These are phyloP conservation scores for Salvelinus fontinalis DNA, from an alignment of 2,113 vertebrate genomes.

Conservation along the genomic window DNA sequence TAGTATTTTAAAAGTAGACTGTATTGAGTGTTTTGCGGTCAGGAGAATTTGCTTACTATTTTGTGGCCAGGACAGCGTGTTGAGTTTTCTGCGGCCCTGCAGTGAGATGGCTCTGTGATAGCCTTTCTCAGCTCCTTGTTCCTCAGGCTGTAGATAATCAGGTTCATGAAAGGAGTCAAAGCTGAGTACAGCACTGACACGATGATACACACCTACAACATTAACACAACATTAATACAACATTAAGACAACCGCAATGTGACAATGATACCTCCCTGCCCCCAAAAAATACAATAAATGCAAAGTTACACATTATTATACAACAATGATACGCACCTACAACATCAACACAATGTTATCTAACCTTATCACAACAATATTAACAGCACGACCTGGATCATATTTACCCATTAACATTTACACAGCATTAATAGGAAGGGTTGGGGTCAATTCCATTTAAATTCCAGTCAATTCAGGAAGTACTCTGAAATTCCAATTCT, in stretches of 20 bases:
- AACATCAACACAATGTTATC: neutral
- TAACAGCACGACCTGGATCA: neutral
- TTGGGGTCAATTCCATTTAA: neutral
- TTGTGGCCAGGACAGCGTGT: neutral
- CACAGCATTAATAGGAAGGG: neutral
- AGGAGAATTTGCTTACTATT: constrained; percentile 9
- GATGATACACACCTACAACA: constrained; percentile 3
- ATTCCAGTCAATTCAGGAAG: neutral
- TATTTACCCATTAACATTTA: neutral
- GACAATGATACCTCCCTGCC: neutral
- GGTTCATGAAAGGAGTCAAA: constrained; percentile 59
- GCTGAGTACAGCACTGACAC: constrained; percentile 42
- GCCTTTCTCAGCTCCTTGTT: constrained; percentile 53
- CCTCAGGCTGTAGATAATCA: constrained; percentile 59
- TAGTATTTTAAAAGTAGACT: too few relatives aligned
- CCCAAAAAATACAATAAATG: too few relatives aligned
- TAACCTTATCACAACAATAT: neutral
- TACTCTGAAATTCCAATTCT: neutral
- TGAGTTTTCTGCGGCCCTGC: neutral
- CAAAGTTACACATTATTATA: too few relatives aligned
- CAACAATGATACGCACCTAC: constrained; percentile 16
- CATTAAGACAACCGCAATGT: neutral
- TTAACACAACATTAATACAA: neutral
- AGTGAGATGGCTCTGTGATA: neutral
- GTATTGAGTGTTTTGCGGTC: neutral